Evolutionary conservation across 2,888 invertebrate species (phyloP).

Genomic region (Tanytarsus gracilentus): DNA sequence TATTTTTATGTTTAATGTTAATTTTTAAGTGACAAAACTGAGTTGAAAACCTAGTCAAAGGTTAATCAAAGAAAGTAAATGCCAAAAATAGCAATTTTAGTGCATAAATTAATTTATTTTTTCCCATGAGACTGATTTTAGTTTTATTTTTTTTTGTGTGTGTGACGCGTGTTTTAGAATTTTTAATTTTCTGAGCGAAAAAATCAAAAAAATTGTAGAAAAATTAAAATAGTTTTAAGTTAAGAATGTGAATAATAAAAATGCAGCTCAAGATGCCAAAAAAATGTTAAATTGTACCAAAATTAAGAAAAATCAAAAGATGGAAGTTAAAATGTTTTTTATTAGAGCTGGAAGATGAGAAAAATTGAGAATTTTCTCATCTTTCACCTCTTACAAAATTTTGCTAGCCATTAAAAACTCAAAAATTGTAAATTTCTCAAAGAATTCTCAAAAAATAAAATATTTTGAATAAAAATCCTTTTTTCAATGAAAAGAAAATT

Average conservation of each 20-base stretch:
- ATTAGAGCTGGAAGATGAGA: no score
- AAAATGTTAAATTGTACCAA: neutral
- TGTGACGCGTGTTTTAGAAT: no score
- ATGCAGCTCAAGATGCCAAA: no score
- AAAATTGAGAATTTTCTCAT: no score
- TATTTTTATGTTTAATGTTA: neutral
- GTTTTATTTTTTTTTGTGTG: neutral
- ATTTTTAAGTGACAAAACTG: no score
- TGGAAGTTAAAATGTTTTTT: no score
- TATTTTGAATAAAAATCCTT: conserved; percentile 4
- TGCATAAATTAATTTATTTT: neutral
- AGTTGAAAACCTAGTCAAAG: conserved; percentile 2
- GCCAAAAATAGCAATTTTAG: neutral
- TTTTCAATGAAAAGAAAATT: neutral
- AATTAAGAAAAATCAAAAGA: neutral
- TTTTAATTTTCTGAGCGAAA: neutral
- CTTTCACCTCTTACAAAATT: no score
- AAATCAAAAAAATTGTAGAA: conserved; percentile 9
- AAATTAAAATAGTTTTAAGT: neutral
- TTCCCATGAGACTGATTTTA: neutral
- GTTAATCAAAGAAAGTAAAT: neutral
- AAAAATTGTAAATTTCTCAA: neutral
- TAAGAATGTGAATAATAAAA: neutral
- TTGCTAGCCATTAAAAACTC: no score
- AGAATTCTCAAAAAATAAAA: neutral